These are phyloP conservation scores for Ariolimax columbianus DNA, from an alignment of 2,888 invertebrate genomes.

Conservation along the genomic window DNA sequence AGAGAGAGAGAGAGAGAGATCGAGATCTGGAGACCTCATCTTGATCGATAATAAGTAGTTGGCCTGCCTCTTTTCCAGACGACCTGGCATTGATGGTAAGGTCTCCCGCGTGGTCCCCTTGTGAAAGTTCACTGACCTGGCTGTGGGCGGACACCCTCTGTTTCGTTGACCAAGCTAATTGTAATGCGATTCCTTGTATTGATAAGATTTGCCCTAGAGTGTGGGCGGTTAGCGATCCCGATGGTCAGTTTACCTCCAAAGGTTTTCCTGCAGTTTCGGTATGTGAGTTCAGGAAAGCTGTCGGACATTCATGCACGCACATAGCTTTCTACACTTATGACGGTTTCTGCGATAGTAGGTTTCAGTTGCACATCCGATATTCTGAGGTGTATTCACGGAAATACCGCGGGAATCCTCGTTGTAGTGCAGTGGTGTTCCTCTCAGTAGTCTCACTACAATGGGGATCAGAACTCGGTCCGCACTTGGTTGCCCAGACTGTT, in stretches of 20 bases:
- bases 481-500: too few relatives aligned
- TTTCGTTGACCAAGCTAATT: conserved; percentile 1
- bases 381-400: too few relatives aligned
- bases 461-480: too few relatives aligned
- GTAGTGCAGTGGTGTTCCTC: too few relatives aligned
- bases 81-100: neutral
- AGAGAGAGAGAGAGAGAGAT: neutral
- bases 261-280: neutral
- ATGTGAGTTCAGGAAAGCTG: too few relatives aligned
- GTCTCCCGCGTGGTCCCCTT: neutral
- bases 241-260: neutral
- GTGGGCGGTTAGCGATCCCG: neutral
- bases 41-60: neutral
- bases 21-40: neutral
- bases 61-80: neutral
- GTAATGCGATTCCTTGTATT: neutral
- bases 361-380: too few relatives aligned
- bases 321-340: too few relatives aligned
- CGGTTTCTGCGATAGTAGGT: too few relatives aligned
- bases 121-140: neutral
- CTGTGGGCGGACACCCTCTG: neutral
- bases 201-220: neutral
- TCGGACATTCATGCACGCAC: too few relatives aligned
- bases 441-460: too few relatives aligned
- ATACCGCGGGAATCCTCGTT: too few relatives aligned